Evolutionary conservation across 2,797 vertebrate species (phyloP).

Genomic region (Eulemur coronatus): DNA sequence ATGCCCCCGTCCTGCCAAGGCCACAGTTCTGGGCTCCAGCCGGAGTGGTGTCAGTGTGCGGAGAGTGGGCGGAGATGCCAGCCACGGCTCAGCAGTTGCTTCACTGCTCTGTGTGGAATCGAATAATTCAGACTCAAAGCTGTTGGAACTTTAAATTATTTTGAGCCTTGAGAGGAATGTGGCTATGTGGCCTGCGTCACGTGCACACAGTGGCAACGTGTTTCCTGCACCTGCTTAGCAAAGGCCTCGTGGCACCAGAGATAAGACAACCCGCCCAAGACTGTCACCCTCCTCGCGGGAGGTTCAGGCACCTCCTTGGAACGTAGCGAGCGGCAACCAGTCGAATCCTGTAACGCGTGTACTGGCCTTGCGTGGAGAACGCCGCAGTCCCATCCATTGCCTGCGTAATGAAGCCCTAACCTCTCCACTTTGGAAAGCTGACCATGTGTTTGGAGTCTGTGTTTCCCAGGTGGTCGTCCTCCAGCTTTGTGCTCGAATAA

Average conservation of each 20-base stretch:
- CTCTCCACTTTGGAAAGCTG: not conserved
- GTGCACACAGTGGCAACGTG: not conserved
- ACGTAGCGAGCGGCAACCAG: not conserved
- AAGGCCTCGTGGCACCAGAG: not conserved
- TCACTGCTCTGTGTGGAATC: not conserved
- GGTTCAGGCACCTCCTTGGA: not conserved
- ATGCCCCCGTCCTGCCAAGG: accelerated
- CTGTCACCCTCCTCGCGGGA: accelerated
- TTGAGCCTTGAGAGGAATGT: not conserved
- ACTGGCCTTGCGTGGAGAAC: not conserved
- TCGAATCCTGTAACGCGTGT: not conserved
- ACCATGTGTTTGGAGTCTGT: too few species aligned
- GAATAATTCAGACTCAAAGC: not conserved
- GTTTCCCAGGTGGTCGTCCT: not conserved
- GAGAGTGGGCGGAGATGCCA: accelerated
- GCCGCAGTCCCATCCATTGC: accelerated
- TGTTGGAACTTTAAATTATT: not conserved
- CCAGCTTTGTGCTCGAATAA: not conserved
- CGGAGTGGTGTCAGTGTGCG: accelerated
- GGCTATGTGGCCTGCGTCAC: not conserved
- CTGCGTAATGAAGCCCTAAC: too few species aligned
- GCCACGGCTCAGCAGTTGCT: accelerated
- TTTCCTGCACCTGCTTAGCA: not conserved
- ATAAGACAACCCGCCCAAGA: not conserved
- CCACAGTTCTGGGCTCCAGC: not conserved